These are phyloP conservation scores for Chloroclystis v-ata DNA, from an alignment of 2,888 invertebrate genomes.

Conservation along the genomic window DNA sequence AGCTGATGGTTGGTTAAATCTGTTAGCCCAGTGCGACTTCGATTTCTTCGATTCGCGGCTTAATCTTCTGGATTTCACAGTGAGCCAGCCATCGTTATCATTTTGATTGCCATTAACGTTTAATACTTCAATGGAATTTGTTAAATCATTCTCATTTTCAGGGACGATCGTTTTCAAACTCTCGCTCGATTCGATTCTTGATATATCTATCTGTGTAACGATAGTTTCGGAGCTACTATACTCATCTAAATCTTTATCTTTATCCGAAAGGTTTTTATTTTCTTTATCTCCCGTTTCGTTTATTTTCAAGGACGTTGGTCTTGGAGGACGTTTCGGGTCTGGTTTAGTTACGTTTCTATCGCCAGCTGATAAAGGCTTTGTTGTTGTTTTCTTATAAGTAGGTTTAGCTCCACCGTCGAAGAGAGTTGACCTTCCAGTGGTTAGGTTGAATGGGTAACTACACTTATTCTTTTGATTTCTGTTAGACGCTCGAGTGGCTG, in stretches of 20 bases:
- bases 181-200: constrained; percentile 70
- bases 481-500: constrained; percentile 46
- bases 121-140: constrained; percentile 70
- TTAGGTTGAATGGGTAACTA: constrained; percentile 73
- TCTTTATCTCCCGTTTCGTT: constrained; percentile 54
- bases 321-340: constrained; percentile 48
- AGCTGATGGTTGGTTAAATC: constrained; percentile 89
- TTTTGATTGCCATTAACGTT: constrained; percentile 58
- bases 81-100: constrained; percentile 90
- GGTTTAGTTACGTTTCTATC: constrained; percentile 50
- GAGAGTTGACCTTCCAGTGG: constrained; percentile 67
- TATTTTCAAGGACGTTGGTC: constrained; percentile 56
- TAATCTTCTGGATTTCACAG: constrained; percentile 86
- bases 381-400: constrained; percentile 18
- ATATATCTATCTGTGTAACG: constrained; percentile 64
- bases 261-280: constrained; percentile 50
- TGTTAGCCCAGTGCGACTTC: constrained; percentile 84
- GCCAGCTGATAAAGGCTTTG: constrained; percentile 42
- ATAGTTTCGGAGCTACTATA: constrained; percentile 79
- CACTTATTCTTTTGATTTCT: constrained; percentile 62
- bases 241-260: constrained; percentile 57
- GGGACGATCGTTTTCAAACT: constrained; percentile 71
- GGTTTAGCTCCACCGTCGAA: constrained; percentile 52
- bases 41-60: constrained; percentile 76
- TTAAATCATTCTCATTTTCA: constrained; percentile 56